These are phyloP conservation scores for Boleophthalmus pectinirostris DNA, from an alignment of 2,113 vertebrate genomes.

Conservation along the genomic window DNA sequence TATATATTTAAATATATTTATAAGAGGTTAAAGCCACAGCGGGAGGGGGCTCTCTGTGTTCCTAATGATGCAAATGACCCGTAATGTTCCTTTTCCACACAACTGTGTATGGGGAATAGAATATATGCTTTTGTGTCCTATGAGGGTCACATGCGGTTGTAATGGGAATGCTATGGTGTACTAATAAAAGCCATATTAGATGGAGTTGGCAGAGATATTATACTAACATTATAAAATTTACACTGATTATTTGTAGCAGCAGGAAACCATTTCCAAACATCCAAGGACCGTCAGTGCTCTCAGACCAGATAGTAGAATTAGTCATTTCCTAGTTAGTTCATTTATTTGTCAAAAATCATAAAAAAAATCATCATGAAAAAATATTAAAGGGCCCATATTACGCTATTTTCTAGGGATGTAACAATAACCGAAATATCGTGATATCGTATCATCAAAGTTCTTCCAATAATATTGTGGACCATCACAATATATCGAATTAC, in stretches of 20 bases:
- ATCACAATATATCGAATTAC: no score
- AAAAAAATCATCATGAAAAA: no score
- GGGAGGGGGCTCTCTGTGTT: constrained; percentile 64
- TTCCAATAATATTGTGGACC: no score
- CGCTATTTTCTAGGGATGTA: no score
- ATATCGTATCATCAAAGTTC: no score
- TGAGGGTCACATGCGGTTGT: neutral
- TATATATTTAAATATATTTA: constrained; percentile 86
- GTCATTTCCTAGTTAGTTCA: no score
- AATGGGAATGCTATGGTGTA: neutral
- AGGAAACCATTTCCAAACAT: neutral
- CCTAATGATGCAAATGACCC: constrained; percentile 80
- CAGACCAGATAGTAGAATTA: no score
- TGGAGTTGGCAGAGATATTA: neutral
- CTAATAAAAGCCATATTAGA: neutral
- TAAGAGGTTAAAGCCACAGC: constrained; percentile 75
- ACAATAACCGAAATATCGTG: no score
- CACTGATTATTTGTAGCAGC: neutral
- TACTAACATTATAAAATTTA: neutral
- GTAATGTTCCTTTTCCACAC: constrained; percentile 69
- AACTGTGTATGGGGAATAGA: constrained; percentile 49
- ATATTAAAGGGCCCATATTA: no score
- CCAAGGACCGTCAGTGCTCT: neutral
- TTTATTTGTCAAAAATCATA: no score
- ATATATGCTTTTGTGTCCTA: neutral